phyloP scores from a whole-genome alignment of 2,797 vertebrate species.

The Gobio occitaniae region DNA sequence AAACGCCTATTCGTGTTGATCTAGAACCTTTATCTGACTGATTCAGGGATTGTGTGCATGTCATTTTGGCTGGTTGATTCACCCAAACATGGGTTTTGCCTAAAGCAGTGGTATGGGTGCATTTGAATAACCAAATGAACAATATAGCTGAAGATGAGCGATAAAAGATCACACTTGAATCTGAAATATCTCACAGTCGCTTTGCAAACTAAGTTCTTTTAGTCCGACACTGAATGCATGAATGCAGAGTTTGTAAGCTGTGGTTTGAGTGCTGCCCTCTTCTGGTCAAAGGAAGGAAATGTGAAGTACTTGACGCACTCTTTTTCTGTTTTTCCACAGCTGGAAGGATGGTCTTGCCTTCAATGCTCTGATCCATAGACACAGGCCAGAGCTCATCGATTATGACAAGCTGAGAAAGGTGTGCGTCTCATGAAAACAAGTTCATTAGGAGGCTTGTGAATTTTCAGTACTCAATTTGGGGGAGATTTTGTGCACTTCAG shows the following conservation, averaged over 20 bases:
- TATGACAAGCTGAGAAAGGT: slow-evolving; percentile 96
- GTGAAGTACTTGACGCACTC: too few relatives aligned
- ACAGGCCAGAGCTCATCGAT: slow-evolving; percentile 92
- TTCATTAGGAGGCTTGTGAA: background rate
- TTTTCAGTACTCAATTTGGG: background rate
- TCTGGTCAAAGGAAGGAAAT: slow-evolving; percentile 54
- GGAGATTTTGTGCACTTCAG: background rate
- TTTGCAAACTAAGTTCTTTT: background rate
- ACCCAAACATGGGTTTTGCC: slow-evolving; percentile 16
- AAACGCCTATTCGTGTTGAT: background rate
- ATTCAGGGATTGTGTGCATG: background rate
- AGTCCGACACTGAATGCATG: background rate
- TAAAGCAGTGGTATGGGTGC: background rate
- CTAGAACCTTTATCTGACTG: background rate
- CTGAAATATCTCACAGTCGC: background rate
- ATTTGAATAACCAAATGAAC: slow-evolving; percentile 39
- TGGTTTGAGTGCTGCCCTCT: slow-evolving; percentile 64
- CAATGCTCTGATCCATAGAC: slow-evolving; percentile 94
- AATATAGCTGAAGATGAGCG: background rate
- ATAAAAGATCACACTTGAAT: background rate
- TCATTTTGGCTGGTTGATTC: background rate
- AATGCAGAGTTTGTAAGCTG: background rate
- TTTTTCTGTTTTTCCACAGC: slow-evolving; percentile 73
- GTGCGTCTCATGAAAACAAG: background rate
- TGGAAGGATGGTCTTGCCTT: slow-evolving; percentile 97